Conservation (phyloP, 2,888 invertebrate genomes). For the Diaperis boleti region DNA sequence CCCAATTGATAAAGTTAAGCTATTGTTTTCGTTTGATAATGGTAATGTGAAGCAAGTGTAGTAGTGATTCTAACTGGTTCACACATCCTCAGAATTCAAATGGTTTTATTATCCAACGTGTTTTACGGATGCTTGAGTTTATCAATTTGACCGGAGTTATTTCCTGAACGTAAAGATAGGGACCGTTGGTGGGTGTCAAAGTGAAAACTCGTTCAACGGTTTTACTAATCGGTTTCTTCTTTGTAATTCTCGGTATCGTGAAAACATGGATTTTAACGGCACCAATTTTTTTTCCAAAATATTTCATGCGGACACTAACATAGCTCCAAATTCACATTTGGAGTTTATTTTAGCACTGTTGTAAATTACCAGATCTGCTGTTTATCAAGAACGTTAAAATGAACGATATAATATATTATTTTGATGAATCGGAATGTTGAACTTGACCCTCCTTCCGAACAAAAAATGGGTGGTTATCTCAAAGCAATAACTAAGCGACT, state of each 20-base stretch:
- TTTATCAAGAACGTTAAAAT: too few relatives aligned
- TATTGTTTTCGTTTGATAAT: neutral
- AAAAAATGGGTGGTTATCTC: too few relatives aligned
- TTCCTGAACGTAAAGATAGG: slow-evolving; percentile 57
- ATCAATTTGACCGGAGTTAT: slow-evolving; percentile 57
- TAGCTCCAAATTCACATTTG: too few relatives aligned
- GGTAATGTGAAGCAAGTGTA: neutral
- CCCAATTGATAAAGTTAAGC: neutral
- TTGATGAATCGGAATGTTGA: too few relatives aligned
- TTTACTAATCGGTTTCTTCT: slow-evolving; percentile 12
- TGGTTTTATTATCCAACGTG: slow-evolving; percentile 48
- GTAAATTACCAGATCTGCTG: too few relatives aligned
- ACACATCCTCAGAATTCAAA: neutral
- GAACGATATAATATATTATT: too few relatives aligned
- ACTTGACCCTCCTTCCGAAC: too few relatives aligned
- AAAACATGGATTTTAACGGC: too few relatives aligned
- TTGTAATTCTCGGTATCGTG: neutral
- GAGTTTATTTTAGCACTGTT: too few relatives aligned
- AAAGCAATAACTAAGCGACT: too few relatives aligned
- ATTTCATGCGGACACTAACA: too few relatives aligned
- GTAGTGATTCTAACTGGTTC: neutral
- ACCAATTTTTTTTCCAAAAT: too few relatives aligned
- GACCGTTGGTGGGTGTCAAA: slow-evolving; percentile 51
- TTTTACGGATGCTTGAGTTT: slow-evolving; percentile 59
- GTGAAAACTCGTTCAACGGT: slow-evolving; percentile 14